These are phyloP conservation scores for Oryzias celebensis DNA, from an alignment of 2,113 vertebrate genomes.

Conservation along the genomic window DNA sequence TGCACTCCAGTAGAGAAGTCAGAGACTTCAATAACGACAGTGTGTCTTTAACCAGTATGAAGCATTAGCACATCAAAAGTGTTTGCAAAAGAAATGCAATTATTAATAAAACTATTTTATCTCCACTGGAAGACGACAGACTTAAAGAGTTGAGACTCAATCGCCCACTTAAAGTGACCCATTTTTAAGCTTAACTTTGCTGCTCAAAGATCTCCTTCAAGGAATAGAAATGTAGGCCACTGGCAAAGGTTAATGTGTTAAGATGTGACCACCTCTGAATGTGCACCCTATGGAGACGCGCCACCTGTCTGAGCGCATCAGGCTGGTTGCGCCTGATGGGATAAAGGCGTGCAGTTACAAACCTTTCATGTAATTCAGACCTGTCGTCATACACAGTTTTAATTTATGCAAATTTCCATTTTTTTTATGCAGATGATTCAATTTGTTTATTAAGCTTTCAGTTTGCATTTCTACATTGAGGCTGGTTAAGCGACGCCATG, in stretches of 20 bases:
- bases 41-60: no score
- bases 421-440: neutral
- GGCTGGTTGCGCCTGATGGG: neutral
- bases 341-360: neutral
- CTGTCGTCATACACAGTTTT: neutral
- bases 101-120: no score
- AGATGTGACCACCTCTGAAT: constrained; percentile 13
- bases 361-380: constrained; percentile 1
- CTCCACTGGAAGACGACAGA: neutral
- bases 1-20: constrained; percentile 5
- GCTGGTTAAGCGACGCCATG: no score
- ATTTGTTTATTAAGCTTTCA: no score
- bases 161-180: constrained; percentile 34
- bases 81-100: no score
- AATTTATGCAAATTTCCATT: neutral
- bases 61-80: no score
- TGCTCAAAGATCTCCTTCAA: neutral
- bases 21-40: no score
- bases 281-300: constrained; percentile 17
- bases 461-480: no score
- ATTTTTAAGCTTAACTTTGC: constrained; percentile 29
- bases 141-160: constrained; percentile 3
- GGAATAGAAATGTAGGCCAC: constrained; percentile 23
- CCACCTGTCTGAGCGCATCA: constrained; percentile 21
- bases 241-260: neutral